Evolutionary conservation across 2,888 invertebrate species (phyloP), one percentile per base, ranked within the genome.

Genomic region (Heterodera filipjevi): DNA sequence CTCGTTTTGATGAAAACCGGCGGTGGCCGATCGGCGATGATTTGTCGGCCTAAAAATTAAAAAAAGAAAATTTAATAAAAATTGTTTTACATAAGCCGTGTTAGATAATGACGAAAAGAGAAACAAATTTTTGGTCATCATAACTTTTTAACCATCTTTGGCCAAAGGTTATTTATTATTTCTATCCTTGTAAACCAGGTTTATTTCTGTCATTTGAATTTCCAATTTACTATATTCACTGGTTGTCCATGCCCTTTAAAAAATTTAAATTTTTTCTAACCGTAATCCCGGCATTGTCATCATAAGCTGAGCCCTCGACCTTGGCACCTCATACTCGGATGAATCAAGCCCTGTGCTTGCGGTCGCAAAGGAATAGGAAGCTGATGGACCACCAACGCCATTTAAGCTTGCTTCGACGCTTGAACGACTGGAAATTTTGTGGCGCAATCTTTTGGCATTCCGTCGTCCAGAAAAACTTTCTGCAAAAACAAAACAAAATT

Each of bases 291-390:
- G 59, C 59, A 59, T 1, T 5, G n/a, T 59, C 59, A 59, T 27
- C 27, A 59, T 59, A 10, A 27, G 59, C 8, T 27, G 27, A 22
- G 59, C 6, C 27, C 27, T n/a, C 6, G 59, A 53, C 53, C 22
- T 59, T 16, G 68, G 68, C 68, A 68, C n/a, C 33, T 68, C 68
- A n/a, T 68, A 68, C 33, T 68, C 68, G 8, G 68, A 68, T 19
- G 68, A 35, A 22, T 68, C 68, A 33, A 68, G 14, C 33, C 33
- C 68, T 22, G 68, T 68, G 68, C 68, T 68, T 32, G 68, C 33
- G 16, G 68, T 68, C 19, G 33, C 68, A 19, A 68, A 35, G 19
- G 68, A 68, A 35, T 35, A 68, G 33, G 68, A 59, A n/a, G 27
- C 59, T 0, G 59, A 59, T 27, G 59, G 59, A 22, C 59, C 59